Evolutionary conservation across 1,140 invertebrate genomes (phyloP), one percentile per base, ranked within the genome.

Genomic region (Neoseiulus cucumeris): DNA sequence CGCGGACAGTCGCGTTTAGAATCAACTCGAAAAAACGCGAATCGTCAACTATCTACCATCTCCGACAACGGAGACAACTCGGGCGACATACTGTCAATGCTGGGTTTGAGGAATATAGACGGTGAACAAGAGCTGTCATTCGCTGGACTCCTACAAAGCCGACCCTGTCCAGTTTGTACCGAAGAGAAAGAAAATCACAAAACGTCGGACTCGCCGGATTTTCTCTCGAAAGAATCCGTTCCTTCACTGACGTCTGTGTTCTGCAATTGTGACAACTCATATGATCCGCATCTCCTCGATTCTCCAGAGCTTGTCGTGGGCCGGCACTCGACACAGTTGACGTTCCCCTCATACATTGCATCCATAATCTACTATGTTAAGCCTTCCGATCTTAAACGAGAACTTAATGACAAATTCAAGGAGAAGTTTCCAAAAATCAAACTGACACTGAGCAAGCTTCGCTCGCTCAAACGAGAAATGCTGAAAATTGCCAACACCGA

Each of bases 331-430:
- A 96, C 91, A 9, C 75, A 94, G 14, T 78, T 95, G n/a, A 92
- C 89, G 1, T 95, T 97, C 74, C 86, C 89, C 1, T 92, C 91
- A 0, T 95, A 95, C 72, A 88, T 94, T 83, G 83, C 88, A 12
- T 96, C 92, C 1, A 87, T 96, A 20, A 96, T 96, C 70, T 91
- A 96, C 76, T 96, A 97, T 75, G 91, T 94, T 1, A 85, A 89
- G 71, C 91, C 92, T 28, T 87, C 89, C n/a, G 91, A 95, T 76
- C 77, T 98, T 65, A 97, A 97, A 74, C 94, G 92, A 76, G 93
- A 97, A 78, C 78, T 97, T 0, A 98, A 98, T 77, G 92, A 96
- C 72, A 95, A 96, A 77, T 98, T 98, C 73, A 82, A 83, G 71
- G 89, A 91, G 72, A 91, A 91, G 73, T 97, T 96, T 79, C 93